phyloP scores from a whole-genome alignment of 2,888 invertebrate species.

The Geotrupes spiniger region DNA sequence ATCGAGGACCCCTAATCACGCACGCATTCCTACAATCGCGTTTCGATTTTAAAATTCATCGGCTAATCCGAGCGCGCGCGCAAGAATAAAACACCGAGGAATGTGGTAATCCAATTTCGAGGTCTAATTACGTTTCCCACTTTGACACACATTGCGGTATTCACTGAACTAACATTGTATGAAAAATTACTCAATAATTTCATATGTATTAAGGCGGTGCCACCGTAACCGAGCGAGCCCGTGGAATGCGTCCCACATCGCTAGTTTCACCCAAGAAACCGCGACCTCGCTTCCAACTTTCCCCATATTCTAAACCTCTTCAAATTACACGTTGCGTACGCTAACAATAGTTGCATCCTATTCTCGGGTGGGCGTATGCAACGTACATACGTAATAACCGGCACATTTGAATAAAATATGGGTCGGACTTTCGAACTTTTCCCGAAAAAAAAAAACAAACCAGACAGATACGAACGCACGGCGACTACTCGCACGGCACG shows the following conservation, averaged over 20 bases:
- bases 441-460: not conserved
- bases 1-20: no score
- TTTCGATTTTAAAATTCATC: slow-evolving; percentile 1
- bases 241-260: slow-evolving; percentile 8
- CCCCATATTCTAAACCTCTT: slow-evolving; percentile 29
- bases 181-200: slow-evolving; percentile 8
- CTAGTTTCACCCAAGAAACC: slow-evolving; percentile 7
- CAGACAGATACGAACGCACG: no score
- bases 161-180: not conserved
- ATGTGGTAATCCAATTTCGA: slow-evolving; percentile 7
- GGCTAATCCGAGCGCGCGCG: not conserved
- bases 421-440: not conserved
- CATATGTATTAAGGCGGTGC: slow-evolving; percentile 11
- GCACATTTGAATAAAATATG: slow-evolving; percentile 5
- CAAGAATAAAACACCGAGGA: not conserved
- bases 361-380: slow-evolving; percentile 27
- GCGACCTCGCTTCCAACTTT: slow-evolving; percentile 32
- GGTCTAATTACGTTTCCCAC: slow-evolving; percentile 7
- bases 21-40: no score
- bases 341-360: slow-evolving; percentile 29
- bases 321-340: slow-evolving; percentile 31
- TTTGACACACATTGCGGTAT: slow-evolving; percentile 5
- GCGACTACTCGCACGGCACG: not conserved
- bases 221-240: slow-evolving; percentile 9
- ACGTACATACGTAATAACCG: slow-evolving; percentile 23